These are phyloP conservation scores for Myripristis jacobus DNA, from an alignment of 2,797 vertebrate genomes.

Conservation along the genomic window DNA sequence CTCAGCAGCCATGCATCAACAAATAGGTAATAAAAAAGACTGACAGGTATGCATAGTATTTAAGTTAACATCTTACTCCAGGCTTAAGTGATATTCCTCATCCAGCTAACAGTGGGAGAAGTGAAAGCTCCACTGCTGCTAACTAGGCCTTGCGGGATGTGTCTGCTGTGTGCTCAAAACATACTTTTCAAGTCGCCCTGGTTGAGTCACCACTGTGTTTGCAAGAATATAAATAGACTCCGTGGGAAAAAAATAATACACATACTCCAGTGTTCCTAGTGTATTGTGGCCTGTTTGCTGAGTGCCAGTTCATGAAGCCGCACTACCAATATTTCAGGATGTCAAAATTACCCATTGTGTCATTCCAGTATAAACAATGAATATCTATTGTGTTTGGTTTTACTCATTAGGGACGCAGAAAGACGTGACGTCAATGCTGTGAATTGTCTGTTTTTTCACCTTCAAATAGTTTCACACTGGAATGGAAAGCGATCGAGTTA, in stretches of 20 bases:
- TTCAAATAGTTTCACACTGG: not conserved
- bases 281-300: constrained; percentile 70
- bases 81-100: constrained; percentile 41
- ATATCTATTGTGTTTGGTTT: constrained; percentile 21
- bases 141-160: constrained; percentile 58
- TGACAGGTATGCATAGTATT: constrained; percentile 29
- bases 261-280: constrained; percentile 37
- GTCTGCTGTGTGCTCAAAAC: constrained; percentile 57
- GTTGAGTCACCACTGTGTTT: constrained; percentile 75
- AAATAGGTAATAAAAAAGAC: constrained; percentile 25
- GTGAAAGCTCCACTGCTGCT: constrained; percentile 31
- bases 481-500: not conserved
- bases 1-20: constrained; percentile 31
- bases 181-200: constrained; percentile 71
- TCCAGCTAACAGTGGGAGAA: constrained; percentile 26
- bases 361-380: constrained; percentile 30
- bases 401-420: constrained; percentile 24
- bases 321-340: constrained; percentile 21
- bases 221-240: constrained; percentile 71
- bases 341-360: constrained; percentile 34
- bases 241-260: constrained; percentile 36
- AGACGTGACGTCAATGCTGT: not conserved
- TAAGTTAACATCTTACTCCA: constrained; percentile 39
- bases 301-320: constrained; percentile 45
- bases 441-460: constrained; percentile 20